Conservation (phyloP, 2,113 vertebrate genomes). For the Brachyhypopomus gauderio region DNA sequence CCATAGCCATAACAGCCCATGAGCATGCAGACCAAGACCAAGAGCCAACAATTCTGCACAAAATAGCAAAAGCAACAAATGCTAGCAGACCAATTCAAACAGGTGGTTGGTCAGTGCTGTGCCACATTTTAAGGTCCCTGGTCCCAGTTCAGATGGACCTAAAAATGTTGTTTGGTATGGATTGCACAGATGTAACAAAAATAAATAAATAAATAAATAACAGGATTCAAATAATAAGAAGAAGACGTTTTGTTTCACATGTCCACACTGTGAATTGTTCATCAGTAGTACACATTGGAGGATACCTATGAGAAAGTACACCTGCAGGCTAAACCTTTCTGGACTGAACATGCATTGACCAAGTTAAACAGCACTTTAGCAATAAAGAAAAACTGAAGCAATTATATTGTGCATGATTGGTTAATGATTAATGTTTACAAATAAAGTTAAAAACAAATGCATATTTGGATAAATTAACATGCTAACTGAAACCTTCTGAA, state of each 20-base stretch:
- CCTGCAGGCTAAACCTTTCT: not conserved
- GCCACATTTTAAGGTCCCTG: constrained; percentile 24
- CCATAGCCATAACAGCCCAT: too few species aligned
- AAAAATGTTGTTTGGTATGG: too few species aligned
- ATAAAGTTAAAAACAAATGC: constrained; percentile 19
- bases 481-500: not conserved
- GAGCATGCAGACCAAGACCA: too few species aligned
- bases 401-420: too few species aligned
- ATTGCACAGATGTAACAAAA: not conserved
- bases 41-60: not conserved
- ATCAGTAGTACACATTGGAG: not conserved
- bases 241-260: constrained; percentile 31
- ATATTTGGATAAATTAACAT: constrained; percentile 25
- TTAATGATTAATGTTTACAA: too few species aligned
- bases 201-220: not conserved
- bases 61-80: not conserved
- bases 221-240: not conserved
- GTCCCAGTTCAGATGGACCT: not conserved
- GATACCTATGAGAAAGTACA: not conserved
- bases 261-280: not conserved
- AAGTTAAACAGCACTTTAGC: too few species aligned
- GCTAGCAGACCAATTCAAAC: not conserved
- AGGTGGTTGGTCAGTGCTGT: constrained; percentile 13
- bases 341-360: constrained; percentile 24
- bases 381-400: too few species aligned